Base-by-base conservation (phyloP, 2,113 vertebrate genomes). In the Sinocyclocheilus maitianheensis region DNA sequence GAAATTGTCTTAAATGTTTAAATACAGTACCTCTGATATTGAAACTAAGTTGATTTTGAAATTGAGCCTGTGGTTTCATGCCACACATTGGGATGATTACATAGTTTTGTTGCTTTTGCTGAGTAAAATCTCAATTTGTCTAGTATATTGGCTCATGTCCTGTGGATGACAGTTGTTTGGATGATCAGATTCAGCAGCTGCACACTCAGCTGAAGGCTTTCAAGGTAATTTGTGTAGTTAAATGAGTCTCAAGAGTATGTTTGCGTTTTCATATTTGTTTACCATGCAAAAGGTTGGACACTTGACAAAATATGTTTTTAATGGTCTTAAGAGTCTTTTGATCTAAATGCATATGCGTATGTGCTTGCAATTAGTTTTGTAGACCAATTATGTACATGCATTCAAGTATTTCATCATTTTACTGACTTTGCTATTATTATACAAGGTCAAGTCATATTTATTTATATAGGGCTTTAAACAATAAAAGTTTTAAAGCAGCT, bases 71-170 rank as follows among this genome's bases (percentile, higher is more conserved):
- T 37, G n/a, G 20, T 75, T 48, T 75, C 11, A 20, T 72, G 1
- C 34, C 69, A 40, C 18, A 40, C 34, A 71, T 4, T 60, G 11
- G 11, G 34, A 65, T 65, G 60, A 5, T 26, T 0, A 7, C 18
- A 78, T 12, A 71, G 55, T 84, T 88, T 30, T 65, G 5, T 63
- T 86, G 11, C 84, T 0, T 89, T 98, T 0, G 95, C 97, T 86
- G 96, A 97, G 55, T 98, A 14, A 26, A 97, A 34, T 97, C 97
- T 89, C 75, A 72, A 3, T 13, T 65, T 88, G 10, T 85, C 0
- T 89, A 99, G 97, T 98, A 98, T 0, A 95, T 98, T 87, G 98
- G 97, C 67, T 99, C 97, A 51, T 99, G 99, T 89, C 81, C 81
- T 0, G 94, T 98, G 91, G 96, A 97, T 0, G 95, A 97, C 90